Percentiles rank a stretch among this genome's conserved stretches.
Evolutionary conservation across 2,888 invertebrate species (phyloP).

Genomic region (Ichneumoninae sp.): DNA sequence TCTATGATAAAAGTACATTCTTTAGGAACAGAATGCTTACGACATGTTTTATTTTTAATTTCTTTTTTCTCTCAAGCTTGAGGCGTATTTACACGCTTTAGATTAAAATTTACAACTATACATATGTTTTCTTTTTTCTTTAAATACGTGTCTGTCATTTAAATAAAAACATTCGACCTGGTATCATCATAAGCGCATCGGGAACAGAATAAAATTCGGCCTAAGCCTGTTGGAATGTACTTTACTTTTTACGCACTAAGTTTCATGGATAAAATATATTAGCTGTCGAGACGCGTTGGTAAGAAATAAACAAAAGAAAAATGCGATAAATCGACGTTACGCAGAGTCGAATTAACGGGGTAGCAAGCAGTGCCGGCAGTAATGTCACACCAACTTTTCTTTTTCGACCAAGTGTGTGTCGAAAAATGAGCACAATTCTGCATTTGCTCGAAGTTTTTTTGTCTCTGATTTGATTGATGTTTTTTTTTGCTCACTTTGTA

Average conservation of each 20-base stretch:
- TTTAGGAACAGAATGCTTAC: conserved; percentile 42
- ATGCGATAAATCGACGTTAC: conserved; percentile 13
- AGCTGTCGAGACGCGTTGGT: conserved; percentile 17
- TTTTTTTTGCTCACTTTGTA: background rate
- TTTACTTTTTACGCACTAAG: conserved; percentile 34
- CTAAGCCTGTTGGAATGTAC: conserved; percentile 49
- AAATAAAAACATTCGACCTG: conserved; percentile 26
- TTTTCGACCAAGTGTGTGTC: background rate
- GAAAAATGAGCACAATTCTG: conserved; percentile 17
- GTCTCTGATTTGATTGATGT: background rate
- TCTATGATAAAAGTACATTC: conserved; percentile 52
- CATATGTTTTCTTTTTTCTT: conserved; percentile 25
- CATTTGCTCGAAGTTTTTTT: conserved; percentile 8
- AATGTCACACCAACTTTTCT: conserved; percentile 15
- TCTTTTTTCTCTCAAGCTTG: conserved; percentile 1
- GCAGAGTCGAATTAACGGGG: background rate
- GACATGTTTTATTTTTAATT: conserved; percentile 10
- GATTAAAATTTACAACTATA: conserved; percentile 51
- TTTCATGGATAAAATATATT: conserved; percentile 39
- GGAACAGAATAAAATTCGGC: conserved; percentile 22
- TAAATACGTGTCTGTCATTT: background rate
- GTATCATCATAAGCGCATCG: conserved; percentile 30
- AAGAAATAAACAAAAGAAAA: conserved; percentile 13
- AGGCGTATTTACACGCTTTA: conserved; percentile 53
- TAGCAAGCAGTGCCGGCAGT: conserved; percentile 44